These are phyloP conservation scores for Anarhynchus alexandrinus DNA, from an alignment of 2,113 vertebrate species.

Conservation along the genomic window DNA sequence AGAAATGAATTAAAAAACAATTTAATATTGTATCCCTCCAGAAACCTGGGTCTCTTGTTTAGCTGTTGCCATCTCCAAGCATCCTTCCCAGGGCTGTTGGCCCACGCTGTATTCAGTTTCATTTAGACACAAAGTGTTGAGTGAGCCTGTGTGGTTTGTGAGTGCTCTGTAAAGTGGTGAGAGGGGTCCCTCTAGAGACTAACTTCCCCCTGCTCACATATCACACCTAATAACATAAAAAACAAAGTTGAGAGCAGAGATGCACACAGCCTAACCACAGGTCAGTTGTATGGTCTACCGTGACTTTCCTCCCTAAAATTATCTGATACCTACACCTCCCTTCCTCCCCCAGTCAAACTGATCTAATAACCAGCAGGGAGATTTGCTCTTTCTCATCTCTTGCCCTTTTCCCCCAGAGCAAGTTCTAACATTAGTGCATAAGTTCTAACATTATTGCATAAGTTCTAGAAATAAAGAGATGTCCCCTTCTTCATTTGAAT, in stretches of 20 bases:
- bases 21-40: neutral
- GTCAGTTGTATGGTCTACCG: fast-evolving
- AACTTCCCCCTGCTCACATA: neutral
- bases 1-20: slow-evolving; percentile 55
- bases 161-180: neutral
- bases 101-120: neutral
- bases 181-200: slow-evolving; percentile 15
- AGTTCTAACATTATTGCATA: fast-evolving
- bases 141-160: neutral
- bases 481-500: neutral
- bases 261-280: neutral
- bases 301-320: neutral
- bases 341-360: neutral
- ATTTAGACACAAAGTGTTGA: fast-evolving
- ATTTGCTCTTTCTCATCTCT: neutral
- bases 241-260: neutral
- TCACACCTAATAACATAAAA: neutral
- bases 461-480: neutral
- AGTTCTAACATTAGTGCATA: fast-evolving
- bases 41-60: neutral
- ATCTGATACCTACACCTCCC: neutral
- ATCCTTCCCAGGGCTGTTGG: neutral
- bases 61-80: neutral
- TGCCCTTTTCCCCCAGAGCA: neutral
- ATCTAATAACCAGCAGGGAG: neutral